These are phyloP conservation scores for Mugil cephalus DNA, from an alignment of 2,113 vertebrate species.

Conservation along the genomic window DNA sequence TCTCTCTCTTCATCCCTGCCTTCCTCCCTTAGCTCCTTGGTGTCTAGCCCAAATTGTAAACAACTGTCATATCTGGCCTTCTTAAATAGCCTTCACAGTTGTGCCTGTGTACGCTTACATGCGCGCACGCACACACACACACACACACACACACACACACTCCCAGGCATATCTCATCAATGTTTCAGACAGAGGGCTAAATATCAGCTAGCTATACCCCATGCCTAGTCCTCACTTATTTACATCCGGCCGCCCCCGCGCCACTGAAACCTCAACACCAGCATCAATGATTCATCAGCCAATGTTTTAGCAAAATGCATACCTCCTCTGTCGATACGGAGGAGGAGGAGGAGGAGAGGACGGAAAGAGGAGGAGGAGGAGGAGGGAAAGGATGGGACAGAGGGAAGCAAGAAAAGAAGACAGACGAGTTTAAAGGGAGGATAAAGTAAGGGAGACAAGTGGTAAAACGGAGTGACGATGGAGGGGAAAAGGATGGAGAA, in stretches of 20 bases:
- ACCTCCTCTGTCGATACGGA: slow-evolving; percentile 73
- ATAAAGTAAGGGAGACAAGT: not conserved
- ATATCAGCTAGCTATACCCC: slow-evolving; percentile 76
- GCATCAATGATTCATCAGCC: slow-evolving; percentile 84
- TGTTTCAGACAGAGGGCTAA: slow-evolving; percentile 77
- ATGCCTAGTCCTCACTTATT: slow-evolving; percentile 81
- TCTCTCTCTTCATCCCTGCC: slow-evolving; percentile 17
- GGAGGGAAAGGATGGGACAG: slow-evolving; percentile 18
- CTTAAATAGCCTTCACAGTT: slow-evolving; percentile 77
- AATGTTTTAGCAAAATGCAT: slow-evolving; percentile 82
- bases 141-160: slow-evolving; percentile 32
- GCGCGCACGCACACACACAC: not conserved
- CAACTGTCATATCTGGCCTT: slow-evolving; percentile 79
- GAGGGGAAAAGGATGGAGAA: not conserved
- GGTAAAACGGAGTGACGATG: not conserved
- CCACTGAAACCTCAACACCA: slow-evolving; percentile 81
- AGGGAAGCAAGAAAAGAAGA: slow-evolving; percentile 20
- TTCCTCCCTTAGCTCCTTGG: slow-evolving; percentile 37
- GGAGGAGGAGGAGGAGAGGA: slow-evolving; percentile 33
- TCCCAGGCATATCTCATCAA: slow-evolving; percentile 75
- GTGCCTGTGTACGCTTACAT: not conserved
- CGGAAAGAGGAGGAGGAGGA: no score
- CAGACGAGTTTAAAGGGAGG: not conserved
- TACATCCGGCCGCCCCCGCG: slow-evolving; percentile 80
- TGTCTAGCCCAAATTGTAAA: slow-evolving; percentile 76